A percentile compares a stretch with the other conserved stretches of the same genome.
These are phyloP conservation scores for Empidonax traillii DNA, from an alignment of 2,113 vertebrate genomes.

Conservation along the genomic window DNA sequence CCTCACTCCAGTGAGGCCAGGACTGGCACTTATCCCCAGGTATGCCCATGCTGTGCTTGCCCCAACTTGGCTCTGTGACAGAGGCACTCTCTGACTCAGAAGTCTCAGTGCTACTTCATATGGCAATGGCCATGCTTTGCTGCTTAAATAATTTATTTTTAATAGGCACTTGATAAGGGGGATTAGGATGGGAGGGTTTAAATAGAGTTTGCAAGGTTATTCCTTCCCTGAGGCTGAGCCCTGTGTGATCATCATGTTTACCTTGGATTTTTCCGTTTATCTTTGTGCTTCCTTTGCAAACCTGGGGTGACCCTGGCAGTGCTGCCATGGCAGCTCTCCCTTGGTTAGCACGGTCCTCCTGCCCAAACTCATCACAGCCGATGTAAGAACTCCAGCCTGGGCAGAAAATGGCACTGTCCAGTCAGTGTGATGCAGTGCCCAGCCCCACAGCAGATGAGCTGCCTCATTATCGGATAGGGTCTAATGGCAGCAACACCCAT, in stretches of 20 bases:
- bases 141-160: background rate
- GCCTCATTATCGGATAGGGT: background rate
- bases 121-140: background rate
- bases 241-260: background rate
- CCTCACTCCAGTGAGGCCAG: background rate
- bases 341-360: background rate
- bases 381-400: background rate
- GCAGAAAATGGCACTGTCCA: background rate
- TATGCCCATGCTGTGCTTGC: accelerated
- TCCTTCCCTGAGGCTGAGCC: background rate
- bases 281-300: background rate
- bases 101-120: background rate
- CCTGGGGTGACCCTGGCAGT: background rate
- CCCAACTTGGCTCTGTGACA: background rate
- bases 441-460: accelerated
- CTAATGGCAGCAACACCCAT: background rate
- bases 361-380: background rate
- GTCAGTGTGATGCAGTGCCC: background rate
- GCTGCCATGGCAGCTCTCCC: background rate
- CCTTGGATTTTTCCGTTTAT: background rate
- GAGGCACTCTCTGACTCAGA: background rate
- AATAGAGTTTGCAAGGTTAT: background rate
- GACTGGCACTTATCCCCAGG: background rate
- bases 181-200: background rate
- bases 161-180: background rate